phyloP scores from a whole-genome alignment of 2,888 invertebrate species.

The Furcula furcula region DNA sequence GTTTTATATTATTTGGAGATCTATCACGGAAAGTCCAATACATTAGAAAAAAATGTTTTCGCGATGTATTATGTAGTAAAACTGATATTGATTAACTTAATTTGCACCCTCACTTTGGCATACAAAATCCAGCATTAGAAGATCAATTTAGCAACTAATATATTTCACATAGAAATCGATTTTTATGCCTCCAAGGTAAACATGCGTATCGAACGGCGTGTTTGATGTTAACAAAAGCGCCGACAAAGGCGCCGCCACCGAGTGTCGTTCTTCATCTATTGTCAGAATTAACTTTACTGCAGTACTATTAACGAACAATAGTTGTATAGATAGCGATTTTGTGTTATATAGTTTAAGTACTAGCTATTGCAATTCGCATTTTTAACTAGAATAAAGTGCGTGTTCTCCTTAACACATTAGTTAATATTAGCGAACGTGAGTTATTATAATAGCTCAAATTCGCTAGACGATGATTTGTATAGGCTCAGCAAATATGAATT shows the following conservation, averaged over 20 bases:
- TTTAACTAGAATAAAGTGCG: no score
- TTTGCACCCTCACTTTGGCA: background rate
- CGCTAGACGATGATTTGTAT: no score
- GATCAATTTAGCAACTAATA: slow-evolving; percentile 50
- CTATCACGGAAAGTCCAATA: no score
- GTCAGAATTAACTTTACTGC: slow-evolving; percentile 40
- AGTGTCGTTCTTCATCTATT: slow-evolving; percentile 39
- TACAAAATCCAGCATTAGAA: slow-evolving; percentile 27
- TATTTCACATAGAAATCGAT: slow-evolving; percentile 56
- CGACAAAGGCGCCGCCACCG: slow-evolving; percentile 62
- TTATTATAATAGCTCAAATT: no score
- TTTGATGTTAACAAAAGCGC: slow-evolving; percentile 64
- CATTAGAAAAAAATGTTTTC: no score
- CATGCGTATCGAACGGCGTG: slow-evolving; percentile 59
- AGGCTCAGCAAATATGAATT: no score
- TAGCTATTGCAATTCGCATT: no score
- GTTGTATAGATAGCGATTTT: background rate
- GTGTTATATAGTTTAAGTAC: background rate
- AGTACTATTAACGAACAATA: slow-evolving; percentile 13
- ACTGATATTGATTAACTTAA: no score
- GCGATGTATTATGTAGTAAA: no score
- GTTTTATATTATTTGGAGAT: no score
- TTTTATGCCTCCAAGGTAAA: slow-evolving; percentile 54
- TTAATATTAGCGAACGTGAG: no score
- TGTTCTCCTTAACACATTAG: no score